Evolutionary conservation across 1,140 invertebrate genomes (phyloP).

Genomic region (Lordiphosa clarofinis): DNA sequence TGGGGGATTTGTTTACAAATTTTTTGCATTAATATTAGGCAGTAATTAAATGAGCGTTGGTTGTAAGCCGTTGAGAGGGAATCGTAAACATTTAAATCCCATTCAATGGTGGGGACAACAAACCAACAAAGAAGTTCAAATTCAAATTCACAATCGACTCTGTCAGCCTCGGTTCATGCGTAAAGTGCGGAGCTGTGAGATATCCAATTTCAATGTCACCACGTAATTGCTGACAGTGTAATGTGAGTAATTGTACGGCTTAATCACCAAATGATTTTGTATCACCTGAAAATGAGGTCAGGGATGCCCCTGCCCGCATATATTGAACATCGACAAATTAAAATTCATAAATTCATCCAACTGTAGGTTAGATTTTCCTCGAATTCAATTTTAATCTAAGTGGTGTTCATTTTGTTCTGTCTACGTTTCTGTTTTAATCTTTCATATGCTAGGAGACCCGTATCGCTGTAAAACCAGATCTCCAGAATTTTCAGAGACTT

Average conservation of each 20-base stretch:
- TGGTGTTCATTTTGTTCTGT: too few relatives aligned
- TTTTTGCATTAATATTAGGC: slow-evolving; percentile 48
- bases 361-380: too few relatives aligned
- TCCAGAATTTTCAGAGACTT: too few relatives aligned
- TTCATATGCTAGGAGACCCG: too few relatives aligned
- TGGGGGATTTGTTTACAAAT: slow-evolving; percentile 28
- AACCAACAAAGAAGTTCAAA: slow-evolving; percentile 31
- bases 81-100: too few relatives aligned
- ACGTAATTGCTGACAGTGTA: slow-evolving; percentile 46
- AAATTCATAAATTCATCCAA: too few relatives aligned
- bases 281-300: slow-evolving; percentile 44
- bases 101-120: slow-evolving; percentile 19
- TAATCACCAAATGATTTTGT: slow-evolving; percentile 18
- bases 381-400: too few relatives aligned
- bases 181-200: slow-evolving; percentile 28
- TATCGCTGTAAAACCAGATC: too few relatives aligned
- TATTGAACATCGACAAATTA: too few relatives aligned
- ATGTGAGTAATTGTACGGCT: slow-evolving; percentile 28
- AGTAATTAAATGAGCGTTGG: slow-evolving; percentile 27
- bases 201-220: slow-evolving; percentile 62
- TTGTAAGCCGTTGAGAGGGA: neutral
- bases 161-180: slow-evolving; percentile 45
- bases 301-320: slow-evolving; percentile 29
- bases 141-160: slow-evolving; percentile 25
- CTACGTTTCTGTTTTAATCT: too few relatives aligned